phyloP scores from a whole-genome alignment of 2,888 invertebrate genomes.

The Trissolcus brochymenae region DNA sequence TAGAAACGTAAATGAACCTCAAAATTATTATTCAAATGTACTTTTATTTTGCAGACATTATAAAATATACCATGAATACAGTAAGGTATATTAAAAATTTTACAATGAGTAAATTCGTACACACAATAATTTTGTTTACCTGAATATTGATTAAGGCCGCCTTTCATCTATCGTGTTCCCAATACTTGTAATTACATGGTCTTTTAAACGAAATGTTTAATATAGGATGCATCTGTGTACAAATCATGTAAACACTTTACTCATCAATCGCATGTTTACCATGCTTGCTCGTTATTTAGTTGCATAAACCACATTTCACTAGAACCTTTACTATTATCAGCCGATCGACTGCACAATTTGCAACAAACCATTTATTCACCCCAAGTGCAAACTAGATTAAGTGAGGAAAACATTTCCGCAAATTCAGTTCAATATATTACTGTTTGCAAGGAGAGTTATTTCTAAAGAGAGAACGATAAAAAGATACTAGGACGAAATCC shows the following conservation, averaged over 20 bases:
- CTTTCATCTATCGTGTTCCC: too few relatives aligned
- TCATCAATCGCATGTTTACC: slow-evolving; percentile 14
- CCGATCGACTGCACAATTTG: not conserved
- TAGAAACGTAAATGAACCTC: too few relatives aligned
- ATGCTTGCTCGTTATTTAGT: slow-evolving; percentile 16
- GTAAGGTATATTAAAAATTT: too few relatives aligned
- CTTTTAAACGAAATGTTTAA: slow-evolving; percentile 8
- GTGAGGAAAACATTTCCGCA: too few relatives aligned
- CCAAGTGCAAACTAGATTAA: too few relatives aligned
- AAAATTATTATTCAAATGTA: too few relatives aligned
- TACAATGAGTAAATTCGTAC: not conserved
- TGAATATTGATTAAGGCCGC: too few relatives aligned
- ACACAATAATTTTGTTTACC: too few relatives aligned
- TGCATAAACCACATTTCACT: slow-evolving; percentile 16
- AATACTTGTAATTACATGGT: not conserved
- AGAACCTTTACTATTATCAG: not conserved
- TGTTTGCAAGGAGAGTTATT: not conserved
- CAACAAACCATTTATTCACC: too few relatives aligned
- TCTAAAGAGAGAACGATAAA: slow-evolving; percentile 1
- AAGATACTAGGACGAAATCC: slow-evolving; percentile 21
- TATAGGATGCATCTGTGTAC: slow-evolving; percentile 4
- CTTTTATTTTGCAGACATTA: too few relatives aligned
- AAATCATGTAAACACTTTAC: slow-evolving; percentile 12
- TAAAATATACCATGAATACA: too few relatives aligned
- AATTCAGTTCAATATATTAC: too few relatives aligned